Evolutionary conservation across 2,888 invertebrate species (phyloP), one percentile per base, ranked within the genome.

Genomic region (Acleris literana): DNA sequence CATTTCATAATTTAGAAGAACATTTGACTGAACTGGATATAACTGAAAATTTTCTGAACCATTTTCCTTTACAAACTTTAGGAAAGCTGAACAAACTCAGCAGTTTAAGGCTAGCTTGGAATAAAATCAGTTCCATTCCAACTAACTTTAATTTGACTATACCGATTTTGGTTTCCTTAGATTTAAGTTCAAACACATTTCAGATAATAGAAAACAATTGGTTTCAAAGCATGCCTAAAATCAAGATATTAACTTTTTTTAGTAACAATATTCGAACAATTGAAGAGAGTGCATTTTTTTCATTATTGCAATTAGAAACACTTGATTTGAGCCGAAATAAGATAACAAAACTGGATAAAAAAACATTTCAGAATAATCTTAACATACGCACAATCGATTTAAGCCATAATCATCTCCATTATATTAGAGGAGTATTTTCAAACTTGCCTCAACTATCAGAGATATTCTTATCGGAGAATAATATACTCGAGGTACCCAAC

Each of bases 251-350:
- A 63, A 96, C 97, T 5, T 93, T 98, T 72, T 97, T 97, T 86
- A 96, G 96, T 80, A 98, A 98, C 83, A 95, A 95, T 63, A 96
- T 98, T 60, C 95, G 96, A 77, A 90, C 93, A 65, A 94, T 98
- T 46, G 95, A 96, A 71, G 95, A 95, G 74, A 95, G 96, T 78
- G 95, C 96, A 16, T 98, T 98, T 85, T 90, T 94, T 71, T 95
- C 95, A 7, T 90, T 98, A 70, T 93, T 91, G 62, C 94, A 95
- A 75, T 90, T 98, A 63, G 97, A 97, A 89, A 96, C 96, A 11
- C 93, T 98, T 70, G 97, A 97, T 84, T 94, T 98, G 79, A 97
- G 97, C 79, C 96, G 97, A 84, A 98, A 98, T 86, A 96, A 96
- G 86, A 96, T 97, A 70, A 95, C 96, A 18, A 94, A 94, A 71